A percentile compares a stretch with the other conserved stretches of the same genome.
These are phyloP conservation scores for Labia minor DNA, from an alignment of 2,888 invertebrate genomes.

Conservation along the genomic window DNA sequence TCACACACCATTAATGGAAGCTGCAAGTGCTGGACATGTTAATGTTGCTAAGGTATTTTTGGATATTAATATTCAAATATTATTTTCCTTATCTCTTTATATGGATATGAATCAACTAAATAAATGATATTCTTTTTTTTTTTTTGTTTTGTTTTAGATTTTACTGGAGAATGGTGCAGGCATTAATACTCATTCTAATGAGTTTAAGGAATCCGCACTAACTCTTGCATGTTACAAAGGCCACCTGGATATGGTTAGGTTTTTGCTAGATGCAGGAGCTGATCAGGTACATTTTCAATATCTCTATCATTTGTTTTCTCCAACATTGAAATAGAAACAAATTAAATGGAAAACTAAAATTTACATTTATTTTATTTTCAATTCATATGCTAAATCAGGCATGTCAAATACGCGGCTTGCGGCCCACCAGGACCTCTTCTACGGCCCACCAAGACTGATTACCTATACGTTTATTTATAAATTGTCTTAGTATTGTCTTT, in stretches of 20 bases:
- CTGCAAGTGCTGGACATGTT: conserved; percentile 90
- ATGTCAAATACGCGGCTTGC: too few relatives aligned
- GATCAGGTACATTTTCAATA: conserved; percentile 45
- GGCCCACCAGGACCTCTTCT: too few relatives aligned
- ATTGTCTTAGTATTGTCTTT: too few relatives aligned
- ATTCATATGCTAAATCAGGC: too few relatives aligned
- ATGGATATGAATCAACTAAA: too few relatives aligned
- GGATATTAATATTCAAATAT: background rate
- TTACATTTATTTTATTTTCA: background rate
- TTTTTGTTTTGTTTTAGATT: conserved; percentile 42
- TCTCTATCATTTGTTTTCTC: conserved; percentile 21
- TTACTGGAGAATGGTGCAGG: conserved; percentile 88
- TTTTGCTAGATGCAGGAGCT: conserved; percentile 88
- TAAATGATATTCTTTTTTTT: too few relatives aligned
- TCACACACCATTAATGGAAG: conserved; percentile 98
- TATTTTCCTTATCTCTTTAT: background rate
- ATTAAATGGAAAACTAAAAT: background rate
- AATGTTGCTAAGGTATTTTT: conserved; percentile 65
- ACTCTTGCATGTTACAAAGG: conserved; percentile 93
- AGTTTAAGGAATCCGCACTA: conserved; percentile 96
- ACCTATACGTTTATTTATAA: too few relatives aligned
- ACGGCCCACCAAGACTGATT: too few relatives aligned
- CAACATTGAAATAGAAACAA: background rate
- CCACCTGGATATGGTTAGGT: conserved; percentile 93
- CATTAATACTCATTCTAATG: conserved; percentile 97